Evolutionary conservation across 2,113 vertebrate genomes (phyloP).

Genomic region (Seriola rivoliana): DNA sequence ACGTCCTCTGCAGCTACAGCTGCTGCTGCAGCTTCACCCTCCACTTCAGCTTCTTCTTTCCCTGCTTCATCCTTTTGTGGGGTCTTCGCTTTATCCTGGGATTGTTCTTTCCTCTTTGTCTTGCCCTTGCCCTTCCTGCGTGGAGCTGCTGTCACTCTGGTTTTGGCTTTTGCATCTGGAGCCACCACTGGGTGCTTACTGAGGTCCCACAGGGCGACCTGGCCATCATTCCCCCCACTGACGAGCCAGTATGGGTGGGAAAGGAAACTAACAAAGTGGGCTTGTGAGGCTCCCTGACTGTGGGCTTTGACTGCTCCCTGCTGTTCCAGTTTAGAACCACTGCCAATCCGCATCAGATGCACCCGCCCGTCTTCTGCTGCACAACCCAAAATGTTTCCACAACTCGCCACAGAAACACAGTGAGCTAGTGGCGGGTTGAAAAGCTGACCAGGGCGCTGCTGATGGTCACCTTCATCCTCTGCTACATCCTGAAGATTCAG

Average conservation of each 20-base stretch:
- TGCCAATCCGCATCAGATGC: conserved; percentile 88
- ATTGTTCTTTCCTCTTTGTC: conserved; percentile 71
- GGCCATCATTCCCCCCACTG: conserved; percentile 93
- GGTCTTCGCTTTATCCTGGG: conserved; percentile 30
- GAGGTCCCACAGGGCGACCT: conserved; percentile 92
- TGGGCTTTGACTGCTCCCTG: conserved; percentile 89
- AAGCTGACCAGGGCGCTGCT: conserved; percentile 86
- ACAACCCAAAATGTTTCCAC: conserved; percentile 90
- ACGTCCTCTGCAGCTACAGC: conserved; percentile 31
- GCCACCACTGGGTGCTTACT: conserved; percentile 79
- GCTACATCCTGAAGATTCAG: conserved; percentile 88
- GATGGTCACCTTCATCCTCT: conserved; percentile 77
- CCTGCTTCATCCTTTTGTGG: conserved; percentile 1
- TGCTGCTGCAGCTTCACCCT: conserved; percentile 37
- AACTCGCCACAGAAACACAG: conserved; percentile 89
- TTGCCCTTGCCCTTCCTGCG: conserved; percentile 84
- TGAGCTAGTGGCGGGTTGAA: conserved; percentile 94
- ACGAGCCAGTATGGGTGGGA: conserved; percentile 88
- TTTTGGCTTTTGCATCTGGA: conserved; percentile 78
- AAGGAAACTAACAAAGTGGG: conserved; percentile 88
- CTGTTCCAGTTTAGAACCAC: conserved; percentile 87
- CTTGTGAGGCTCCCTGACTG: conserved; percentile 90
- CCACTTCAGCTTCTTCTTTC: conserved; percentile 40
- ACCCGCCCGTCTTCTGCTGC: conserved; percentile 94
- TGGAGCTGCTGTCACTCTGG: conserved; percentile 61